Evolutionary conservation across 2,113 vertebrate species (phyloP), one percentile per base, ranked within the genome.

Genomic region (Thymallus thymallus): DNA sequence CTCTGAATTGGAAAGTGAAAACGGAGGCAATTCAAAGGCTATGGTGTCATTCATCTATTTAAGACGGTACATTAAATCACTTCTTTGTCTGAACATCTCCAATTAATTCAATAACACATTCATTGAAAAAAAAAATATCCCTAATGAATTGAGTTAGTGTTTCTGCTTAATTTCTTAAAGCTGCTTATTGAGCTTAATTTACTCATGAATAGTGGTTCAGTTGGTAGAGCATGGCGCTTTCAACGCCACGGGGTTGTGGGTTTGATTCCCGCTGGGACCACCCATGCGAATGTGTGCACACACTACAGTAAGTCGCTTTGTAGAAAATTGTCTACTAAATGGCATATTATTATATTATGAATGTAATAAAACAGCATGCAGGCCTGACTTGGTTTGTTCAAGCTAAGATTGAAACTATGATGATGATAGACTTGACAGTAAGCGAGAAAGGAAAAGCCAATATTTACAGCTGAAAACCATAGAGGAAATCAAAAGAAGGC

Each of bases 131-230:
- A 7, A 10, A 10, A 9, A 2, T 10, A 13, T 29, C 68, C 14
- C 46, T 51, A 18, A 55, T 29, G 48, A 30, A 30, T 24, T 70
- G 24, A 20, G 5, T 69, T 56, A 55, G 14, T 20, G 68, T 46
- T 46, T 68, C 0, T 24, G 32, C 82, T 81, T 82, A 51, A 79
- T 83, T 71, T 79, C 76, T 80, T 4, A 12, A 20, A 30, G 22
- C 23, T 29, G 12, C 13, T 64, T 35, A 55, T 22, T 60, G 6
- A 60, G 70, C 30, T 23, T 41, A n/a, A 16, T 61, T 32, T 69
- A 16, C 23, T 69, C 60, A 35, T 12, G 23, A 65, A 79, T 30
- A 78, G 48, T 51, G 48, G 48, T 51, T 51, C 48, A 14, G 48
- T 51, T 51, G 12, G 13, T 51, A 51, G 16, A 51, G 48, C 48